These are phyloP conservation scores for Pampusana beccarii DNA, from an alignment of 2,113 vertebrate genomes.

Conservation along the genomic window DNA sequence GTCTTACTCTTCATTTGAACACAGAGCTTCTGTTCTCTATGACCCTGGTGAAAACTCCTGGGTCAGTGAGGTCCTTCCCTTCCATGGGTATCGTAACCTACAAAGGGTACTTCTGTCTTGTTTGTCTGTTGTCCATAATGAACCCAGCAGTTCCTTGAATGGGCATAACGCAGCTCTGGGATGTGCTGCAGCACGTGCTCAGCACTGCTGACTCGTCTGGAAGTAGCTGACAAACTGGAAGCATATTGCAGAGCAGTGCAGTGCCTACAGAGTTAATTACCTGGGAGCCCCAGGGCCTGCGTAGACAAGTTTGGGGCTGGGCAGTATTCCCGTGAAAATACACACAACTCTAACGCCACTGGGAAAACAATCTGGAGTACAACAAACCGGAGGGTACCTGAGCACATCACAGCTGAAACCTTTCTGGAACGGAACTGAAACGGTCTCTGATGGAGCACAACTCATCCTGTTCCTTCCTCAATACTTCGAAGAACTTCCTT, in stretches of 20 bases:
- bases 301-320: not conserved
- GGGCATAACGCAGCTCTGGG: not conserved
- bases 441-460: not conserved
- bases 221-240: not conserved
- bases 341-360: accelerated
- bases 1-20: not conserved
- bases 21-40: not conserved
- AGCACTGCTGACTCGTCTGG: not conserved
- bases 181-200: not conserved
- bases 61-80: not conserved
- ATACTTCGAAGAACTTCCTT: not conserved
- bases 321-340: not conserved
- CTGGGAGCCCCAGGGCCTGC: not conserved
- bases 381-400: not conserved
- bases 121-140: too few species aligned
- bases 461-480: not conserved
- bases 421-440: not conserved
- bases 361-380: not conserved
- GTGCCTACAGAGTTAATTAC: not conserved
- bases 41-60: not conserved
- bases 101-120: not conserved
- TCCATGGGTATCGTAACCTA: not conserved
- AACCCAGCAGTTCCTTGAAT: not conserved
- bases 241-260: not conserved
- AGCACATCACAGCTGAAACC: not conserved